phyloP scores from a whole-genome alignment of 2,888 invertebrate genomes.

The Pachliopta kotzebuea region DNA sequence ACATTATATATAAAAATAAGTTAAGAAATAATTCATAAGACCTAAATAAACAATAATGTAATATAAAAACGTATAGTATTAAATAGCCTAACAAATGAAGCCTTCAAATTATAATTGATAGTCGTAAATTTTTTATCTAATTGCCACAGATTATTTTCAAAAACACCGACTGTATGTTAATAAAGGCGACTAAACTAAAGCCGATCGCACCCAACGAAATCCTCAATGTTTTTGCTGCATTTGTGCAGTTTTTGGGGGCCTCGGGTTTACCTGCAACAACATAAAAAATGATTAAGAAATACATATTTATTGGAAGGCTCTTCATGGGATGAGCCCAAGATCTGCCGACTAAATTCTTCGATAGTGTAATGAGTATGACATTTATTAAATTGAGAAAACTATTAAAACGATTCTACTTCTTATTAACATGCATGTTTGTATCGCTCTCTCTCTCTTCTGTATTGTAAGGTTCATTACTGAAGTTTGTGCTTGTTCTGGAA shows the following conservation, averaged over 20 bases:
- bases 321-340: no score
- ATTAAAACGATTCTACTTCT: no score
- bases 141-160: constrained; percentile 39
- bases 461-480: no score
- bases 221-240: constrained; percentile 43
- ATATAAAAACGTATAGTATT: constrained; percentile 42
- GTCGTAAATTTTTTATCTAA: neutral
- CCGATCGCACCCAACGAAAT: constrained; percentile 36
- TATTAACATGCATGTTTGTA: no score
- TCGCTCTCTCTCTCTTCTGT: no score
- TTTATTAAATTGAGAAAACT: no score
- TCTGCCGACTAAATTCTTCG: no score
- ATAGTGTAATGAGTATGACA: no score
- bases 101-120: constrained; percentile 10
- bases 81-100: constrained; percentile 33
- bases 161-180: constrained; percentile 43
- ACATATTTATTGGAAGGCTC: no score
- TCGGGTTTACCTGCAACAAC: constrained; percentile 64
- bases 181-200: constrained; percentile 34
- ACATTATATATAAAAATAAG: constrained; percentile 64
- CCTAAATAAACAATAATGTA: constrained; percentile 52
- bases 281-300: constrained; percentile 7
- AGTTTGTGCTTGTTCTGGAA: no score
- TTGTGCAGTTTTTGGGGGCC: constrained; percentile 67
- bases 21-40: constrained; percentile 59